Conservation (phyloP, 2,888 invertebrate species). For the Drosophila lacicola region DNA sequence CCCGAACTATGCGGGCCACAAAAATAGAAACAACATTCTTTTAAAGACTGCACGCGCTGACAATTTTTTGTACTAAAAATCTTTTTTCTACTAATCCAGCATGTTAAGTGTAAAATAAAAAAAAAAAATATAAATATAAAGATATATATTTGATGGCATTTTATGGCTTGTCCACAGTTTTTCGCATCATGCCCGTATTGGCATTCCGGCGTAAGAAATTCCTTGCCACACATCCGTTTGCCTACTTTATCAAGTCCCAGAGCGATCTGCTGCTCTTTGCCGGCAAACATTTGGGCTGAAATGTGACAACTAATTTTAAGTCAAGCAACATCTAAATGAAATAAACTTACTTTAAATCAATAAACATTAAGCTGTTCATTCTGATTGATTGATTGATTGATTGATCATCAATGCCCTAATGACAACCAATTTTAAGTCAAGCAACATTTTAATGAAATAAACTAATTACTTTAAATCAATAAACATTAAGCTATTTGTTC, state of each 20-base stretch:
- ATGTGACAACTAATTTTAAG: conserved; percentile 8
- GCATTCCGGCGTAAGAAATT: conserved; percentile 48
- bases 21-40: conserved; percentile 5
- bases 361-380: neutral
- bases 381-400: conserved; percentile 2
- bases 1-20: conserved; percentile 5
- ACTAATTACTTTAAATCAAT: neutral
- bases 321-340: neutral
- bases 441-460: neutral
- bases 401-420: too few relatives aligned
- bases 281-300: conserved; percentile 54
- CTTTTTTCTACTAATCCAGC: conserved; percentile 34
- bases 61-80: conserved; percentile 8
- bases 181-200: conserved; percentile 64
- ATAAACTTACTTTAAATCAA: conserved; percentile 3
- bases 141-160: neutral
- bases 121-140: neutral
- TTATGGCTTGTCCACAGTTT: conserved; percentile 39
- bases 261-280: conserved; percentile 52
- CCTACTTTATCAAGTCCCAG: conserved; percentile 52
- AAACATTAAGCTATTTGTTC: too few relatives aligned
- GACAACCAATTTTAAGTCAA: conserved; percentile 8
- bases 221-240: conserved; percentile 62
- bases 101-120: conserved; percentile 16
- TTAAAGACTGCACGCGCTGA: conserved; percentile 36